Base-by-base conservation (phyloP, 1,140 invertebrate genomes). In the Halictus rubicundus region DNA sequence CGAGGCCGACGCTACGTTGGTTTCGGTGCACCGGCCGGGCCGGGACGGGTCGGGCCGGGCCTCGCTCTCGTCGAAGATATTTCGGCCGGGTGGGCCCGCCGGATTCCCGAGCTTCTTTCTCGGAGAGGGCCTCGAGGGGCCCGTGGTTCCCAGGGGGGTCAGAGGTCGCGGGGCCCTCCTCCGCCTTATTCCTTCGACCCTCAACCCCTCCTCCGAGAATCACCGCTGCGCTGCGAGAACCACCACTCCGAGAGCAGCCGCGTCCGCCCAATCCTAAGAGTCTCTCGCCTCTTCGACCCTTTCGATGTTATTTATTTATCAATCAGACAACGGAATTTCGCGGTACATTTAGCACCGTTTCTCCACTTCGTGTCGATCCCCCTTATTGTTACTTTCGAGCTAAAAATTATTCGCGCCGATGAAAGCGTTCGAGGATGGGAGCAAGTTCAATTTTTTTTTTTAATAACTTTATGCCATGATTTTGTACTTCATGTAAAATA, bases 121-220 rank as follows among this genome's bases (percentile, higher is more conserved):
- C 76, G 70, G 52, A 49, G 73, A 71, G 63, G 57, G 59, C 82
- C 83, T 85, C 79, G 49, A 84, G 83, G 70, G 65, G 74, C 54
- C 73, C 72, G 68, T 60, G 76, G 83, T 86, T 86, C 84, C 84
- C 84, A 86, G 69, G 84, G 37, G 54, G 84, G 83, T 86, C 84
- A 86, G 83, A 86, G 84, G 84, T 86, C 84, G 84, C 52, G 66
- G 80, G 83, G 80, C 84, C 81, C 85, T 86, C 85, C 84, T 86
- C 65, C 65, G 64, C 65, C 81, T 86, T 78, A 75, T 76, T 86
- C 81, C 84, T 75, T 85, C 57, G 54, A 75, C 59, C 76, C 52
- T 49, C 61, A 16, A 49, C n/a, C 68, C 68, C 14, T 42, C 59
- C 46, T 42, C 42, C 25, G 21, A 54, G 19, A 49, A 23, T 46